These are phyloP conservation scores for Ptilonorhynchus violaceus DNA, from an alignment of 2,113 vertebrate genomes.

Conservation along the genomic window DNA sequence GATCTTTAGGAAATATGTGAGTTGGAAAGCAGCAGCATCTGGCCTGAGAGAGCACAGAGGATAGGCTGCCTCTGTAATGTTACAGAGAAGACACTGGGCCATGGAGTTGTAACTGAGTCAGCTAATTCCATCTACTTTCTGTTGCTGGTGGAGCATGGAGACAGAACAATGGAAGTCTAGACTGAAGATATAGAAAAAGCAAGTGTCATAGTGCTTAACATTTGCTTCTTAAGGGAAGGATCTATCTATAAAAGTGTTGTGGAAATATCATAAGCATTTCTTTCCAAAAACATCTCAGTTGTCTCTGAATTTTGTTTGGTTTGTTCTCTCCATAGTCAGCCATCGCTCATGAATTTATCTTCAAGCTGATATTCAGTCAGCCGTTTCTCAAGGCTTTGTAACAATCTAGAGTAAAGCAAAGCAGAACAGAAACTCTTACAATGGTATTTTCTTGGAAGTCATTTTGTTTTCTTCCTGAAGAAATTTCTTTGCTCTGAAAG, in stretches of 20 bases:
- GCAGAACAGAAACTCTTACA: neutral
- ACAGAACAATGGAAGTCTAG: neutral
- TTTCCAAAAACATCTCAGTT: neutral
- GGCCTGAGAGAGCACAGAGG: neutral
- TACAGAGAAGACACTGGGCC: neutral
- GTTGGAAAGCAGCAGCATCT: neutral
- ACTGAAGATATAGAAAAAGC: neutral
- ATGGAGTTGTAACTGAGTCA: neutral
- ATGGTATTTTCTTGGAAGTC: neutral
- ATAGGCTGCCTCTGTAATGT: neutral
- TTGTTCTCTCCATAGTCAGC: neutral
- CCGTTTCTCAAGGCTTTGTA: neutral
- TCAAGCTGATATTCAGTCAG: neutral
- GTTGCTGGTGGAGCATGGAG: neutral
- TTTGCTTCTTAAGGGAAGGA: neutral
- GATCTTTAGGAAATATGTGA: neutral
- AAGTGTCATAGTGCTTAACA: neutral
- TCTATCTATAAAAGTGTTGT: neutral
- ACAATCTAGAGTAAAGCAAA: neutral
- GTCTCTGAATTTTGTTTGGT: neutral
- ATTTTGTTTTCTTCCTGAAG: neutral
- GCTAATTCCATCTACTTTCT: neutral
- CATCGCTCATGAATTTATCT: neutral
- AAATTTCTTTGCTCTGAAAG: neutral
- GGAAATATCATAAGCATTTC: neutral